phyloP scores from a whole-genome alignment of 2,797 vertebrate genomes.

The Catostomus latipinnis region DNA sequence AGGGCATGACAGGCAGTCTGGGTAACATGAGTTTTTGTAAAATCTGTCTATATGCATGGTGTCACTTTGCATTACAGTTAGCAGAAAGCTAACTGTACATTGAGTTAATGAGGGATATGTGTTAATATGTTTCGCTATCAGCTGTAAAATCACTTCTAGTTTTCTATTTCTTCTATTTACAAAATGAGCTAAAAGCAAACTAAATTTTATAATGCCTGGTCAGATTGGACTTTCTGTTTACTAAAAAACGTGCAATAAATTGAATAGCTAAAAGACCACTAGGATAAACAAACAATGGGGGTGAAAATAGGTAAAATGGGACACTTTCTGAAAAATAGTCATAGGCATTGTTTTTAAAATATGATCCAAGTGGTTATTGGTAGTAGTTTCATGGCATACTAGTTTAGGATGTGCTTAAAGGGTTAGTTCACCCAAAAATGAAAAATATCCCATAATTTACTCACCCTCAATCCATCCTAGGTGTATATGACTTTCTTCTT shows the following conservation, averaged over 20 bases:
- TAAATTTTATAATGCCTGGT: background rate
- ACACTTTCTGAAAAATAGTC: too few relatives aligned
- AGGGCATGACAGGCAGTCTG: constrained; percentile 61
- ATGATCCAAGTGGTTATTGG: background rate
- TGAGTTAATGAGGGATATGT: background rate
- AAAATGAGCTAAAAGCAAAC: background rate
- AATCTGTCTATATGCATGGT: background rate
- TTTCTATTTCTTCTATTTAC: background rate
- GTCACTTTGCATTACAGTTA: background rate
- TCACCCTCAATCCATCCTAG: too few relatives aligned
- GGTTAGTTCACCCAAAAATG: too few relatives aligned
- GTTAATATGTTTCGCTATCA: background rate
- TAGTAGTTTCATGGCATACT: too few relatives aligned
- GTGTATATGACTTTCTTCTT: too few relatives aligned
- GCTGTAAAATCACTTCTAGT: background rate
- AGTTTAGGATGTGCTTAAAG: too few relatives aligned
- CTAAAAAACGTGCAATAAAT: background rate
- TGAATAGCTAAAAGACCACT: background rate
- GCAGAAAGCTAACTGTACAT: background rate
- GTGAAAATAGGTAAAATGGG: too few relatives aligned
- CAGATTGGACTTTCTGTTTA: background rate
- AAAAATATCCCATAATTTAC: too few relatives aligned
- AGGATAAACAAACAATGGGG: too few relatives aligned
- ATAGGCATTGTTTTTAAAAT: too few relatives aligned
- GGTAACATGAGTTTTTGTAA: background rate